Percentiles rank a stretch among this genome's conserved stretches.
Evolutionary conservation across 92 coral and sea anemone species (phyloP).

Genomic region (Umimayanthus chanpuru): DNA sequence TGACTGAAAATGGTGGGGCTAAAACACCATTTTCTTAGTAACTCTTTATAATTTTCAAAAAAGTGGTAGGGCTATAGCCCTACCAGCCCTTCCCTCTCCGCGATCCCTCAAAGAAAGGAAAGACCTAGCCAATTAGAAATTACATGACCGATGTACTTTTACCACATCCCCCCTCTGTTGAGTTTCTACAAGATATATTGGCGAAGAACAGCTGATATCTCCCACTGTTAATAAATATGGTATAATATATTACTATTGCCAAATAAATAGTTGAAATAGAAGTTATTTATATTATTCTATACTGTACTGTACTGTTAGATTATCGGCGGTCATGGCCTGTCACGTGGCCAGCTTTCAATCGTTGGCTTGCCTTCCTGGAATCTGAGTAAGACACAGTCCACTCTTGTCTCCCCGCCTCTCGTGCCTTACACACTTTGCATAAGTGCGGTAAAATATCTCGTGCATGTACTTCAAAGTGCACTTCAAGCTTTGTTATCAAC

Average conservation of each 20-base stretch:
- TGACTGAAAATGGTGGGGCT: too few relatives aligned
- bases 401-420: neutral
- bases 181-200: too few relatives aligned
- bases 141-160: too few relatives aligned
- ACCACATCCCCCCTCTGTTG: neutral
- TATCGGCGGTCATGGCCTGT: neutral
- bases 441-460: neutral
- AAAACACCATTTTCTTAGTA: too few relatives aligned
- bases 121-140: neutral
- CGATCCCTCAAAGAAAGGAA: too few relatives aligned
- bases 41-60: too few relatives aligned
- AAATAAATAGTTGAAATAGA: neutral
- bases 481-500: neutral
- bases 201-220: neutral
- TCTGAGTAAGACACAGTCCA: neutral
- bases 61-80: too few relatives aligned
- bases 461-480: neutral
- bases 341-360: neutral
- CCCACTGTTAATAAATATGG: neutral
- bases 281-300: too few relatives aligned
- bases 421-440: neutral
- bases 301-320: neutral
- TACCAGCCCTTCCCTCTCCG: too few relatives aligned
- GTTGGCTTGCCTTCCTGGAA: neutral
- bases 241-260: neutral